Conservation (phyloP, 2,888 invertebrate genomes). For the Papilio gigon region DNA sequence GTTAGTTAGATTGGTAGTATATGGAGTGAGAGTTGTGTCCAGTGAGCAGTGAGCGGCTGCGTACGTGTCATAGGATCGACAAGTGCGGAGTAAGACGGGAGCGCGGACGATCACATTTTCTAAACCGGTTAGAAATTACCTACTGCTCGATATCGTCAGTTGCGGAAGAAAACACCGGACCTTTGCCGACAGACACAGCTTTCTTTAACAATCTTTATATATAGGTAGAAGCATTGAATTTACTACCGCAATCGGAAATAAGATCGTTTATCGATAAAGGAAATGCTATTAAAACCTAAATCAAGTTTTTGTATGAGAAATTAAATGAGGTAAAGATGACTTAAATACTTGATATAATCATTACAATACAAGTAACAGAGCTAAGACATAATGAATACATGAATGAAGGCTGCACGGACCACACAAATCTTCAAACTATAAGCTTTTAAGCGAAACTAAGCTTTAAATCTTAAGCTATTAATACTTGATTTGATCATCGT, state of each 20-base stretch:
- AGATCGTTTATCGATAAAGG: background rate
- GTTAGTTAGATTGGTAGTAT: slow-evolving; percentile 50
- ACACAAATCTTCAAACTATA: background rate
- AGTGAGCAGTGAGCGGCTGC: slow-evolving; percentile 43
- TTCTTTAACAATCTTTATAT: slow-evolving; percentile 58
- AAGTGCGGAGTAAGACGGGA: slow-evolving; percentile 49
- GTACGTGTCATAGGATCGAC: slow-evolving; percentile 31
- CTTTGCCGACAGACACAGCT: slow-evolving; percentile 65
- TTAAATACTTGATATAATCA: slow-evolving; percentile 1
- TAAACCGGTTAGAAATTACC: slow-evolving; percentile 83
- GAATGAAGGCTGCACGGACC: background rate
- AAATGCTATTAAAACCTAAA: background rate
- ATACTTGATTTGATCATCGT: background rate
- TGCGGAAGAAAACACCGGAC: slow-evolving; percentile 78
- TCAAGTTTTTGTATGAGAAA: background rate
- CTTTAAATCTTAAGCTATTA: background rate
- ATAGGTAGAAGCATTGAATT: slow-evolving; percentile 27
- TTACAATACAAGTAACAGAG: slow-evolving; percentile 4
- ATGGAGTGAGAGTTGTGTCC: slow-evolving; percentile 68
- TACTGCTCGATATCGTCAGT: slow-evolving; percentile 79
- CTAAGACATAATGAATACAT: slow-evolving; percentile 14
- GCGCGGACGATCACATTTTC: slow-evolving; percentile 70
- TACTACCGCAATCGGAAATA: slow-evolving; percentile 20
- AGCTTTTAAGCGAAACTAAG: background rate
- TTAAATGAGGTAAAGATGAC: background rate